Conservation (phyloP, 1,140 invertebrate genomes). For the Leptinotarsa texana region DNA sequence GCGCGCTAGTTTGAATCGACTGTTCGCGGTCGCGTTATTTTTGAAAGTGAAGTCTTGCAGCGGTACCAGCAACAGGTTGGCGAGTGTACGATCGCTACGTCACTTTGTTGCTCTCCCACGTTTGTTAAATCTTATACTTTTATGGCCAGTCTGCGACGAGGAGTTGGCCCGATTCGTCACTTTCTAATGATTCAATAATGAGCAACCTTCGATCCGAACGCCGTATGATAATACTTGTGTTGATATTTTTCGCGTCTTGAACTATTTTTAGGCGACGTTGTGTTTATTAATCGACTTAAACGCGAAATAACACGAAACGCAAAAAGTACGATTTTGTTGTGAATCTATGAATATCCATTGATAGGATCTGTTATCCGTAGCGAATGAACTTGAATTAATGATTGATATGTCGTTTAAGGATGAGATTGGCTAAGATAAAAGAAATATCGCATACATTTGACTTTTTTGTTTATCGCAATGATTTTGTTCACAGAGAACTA, state of each 20-base stretch:
- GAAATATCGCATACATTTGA: too few relatives aligned
- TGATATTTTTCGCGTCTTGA: not conserved
- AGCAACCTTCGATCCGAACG: constrained; percentile 7
- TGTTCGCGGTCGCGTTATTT: constrained; percentile 44
- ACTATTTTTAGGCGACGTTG: not conserved
- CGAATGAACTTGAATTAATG: too few relatives aligned
- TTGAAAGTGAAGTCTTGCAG: constrained; percentile 42
- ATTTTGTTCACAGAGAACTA: too few relatives aligned
- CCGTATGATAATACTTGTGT: constrained; percentile 14
- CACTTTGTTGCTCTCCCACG: constrained; percentile 40
- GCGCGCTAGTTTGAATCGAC: constrained; percentile 28
- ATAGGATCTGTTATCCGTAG: too few relatives aligned
- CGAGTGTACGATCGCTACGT: constrained; percentile 36
- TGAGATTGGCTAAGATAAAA: too few relatives aligned
- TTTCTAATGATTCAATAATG: constrained; percentile 23
- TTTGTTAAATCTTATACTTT: constrained; percentile 47
- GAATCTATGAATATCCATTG: too few relatives aligned
- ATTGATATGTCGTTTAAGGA: too few relatives aligned
- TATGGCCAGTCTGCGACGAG: constrained; percentile 47
- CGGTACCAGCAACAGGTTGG: constrained; percentile 35
- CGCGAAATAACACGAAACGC: not conserved
- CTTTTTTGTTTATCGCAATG: too few relatives aligned
- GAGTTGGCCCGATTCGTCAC: constrained; percentile 24
- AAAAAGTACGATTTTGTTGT: too few relatives aligned
- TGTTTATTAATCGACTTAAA: not conserved